Percentiles rank a stretch among this genome's conserved stretches.
Evolutionary conservation across 2,113 vertebrate species (phyloP).

Genomic region (Onychostruthus taczanowskii): DNA sequence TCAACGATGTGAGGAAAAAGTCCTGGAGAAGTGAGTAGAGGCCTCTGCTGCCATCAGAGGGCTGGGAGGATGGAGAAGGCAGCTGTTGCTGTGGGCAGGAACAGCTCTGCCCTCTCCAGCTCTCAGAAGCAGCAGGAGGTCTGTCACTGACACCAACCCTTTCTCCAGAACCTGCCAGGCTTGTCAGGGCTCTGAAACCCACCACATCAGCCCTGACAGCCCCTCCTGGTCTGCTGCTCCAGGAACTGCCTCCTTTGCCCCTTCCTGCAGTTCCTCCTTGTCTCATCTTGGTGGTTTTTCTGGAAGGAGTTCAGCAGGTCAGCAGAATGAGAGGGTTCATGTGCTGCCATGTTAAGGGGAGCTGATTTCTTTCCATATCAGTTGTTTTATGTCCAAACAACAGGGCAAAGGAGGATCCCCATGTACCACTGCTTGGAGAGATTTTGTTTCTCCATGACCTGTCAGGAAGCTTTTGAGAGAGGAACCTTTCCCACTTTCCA

Average conservation of each 20-base stretch:
- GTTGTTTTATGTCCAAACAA: not conserved
- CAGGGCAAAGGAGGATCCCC: not conserved
- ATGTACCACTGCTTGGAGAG: fast-evolving
- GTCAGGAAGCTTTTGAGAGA: not conserved
- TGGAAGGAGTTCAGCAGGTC: not conserved
- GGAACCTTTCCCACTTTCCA: not conserved
- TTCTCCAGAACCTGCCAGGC: not conserved
- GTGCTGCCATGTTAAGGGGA: not conserved
- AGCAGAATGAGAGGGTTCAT: not conserved
- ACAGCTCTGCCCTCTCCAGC: not conserved
- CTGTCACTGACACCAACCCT: not conserved
- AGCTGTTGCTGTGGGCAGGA: not conserved
- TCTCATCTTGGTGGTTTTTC: not conserved
- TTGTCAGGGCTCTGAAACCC: not conserved
- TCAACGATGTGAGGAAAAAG: constrained; percentile 4
- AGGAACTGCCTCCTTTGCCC: not conserved
- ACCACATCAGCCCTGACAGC: not conserved
- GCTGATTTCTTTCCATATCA: not conserved
- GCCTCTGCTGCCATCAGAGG: not conserved
- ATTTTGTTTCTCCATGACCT: not conserved
- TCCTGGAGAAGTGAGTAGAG: not conserved
- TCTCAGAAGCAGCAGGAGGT: not conserved
- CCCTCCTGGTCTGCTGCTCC: not conserved
- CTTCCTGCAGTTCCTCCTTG: not conserved
- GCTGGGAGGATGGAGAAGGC: not conserved